Conservation (phyloP, 2,113 vertebrate species). For the Okapia johnstoni region DNA sequence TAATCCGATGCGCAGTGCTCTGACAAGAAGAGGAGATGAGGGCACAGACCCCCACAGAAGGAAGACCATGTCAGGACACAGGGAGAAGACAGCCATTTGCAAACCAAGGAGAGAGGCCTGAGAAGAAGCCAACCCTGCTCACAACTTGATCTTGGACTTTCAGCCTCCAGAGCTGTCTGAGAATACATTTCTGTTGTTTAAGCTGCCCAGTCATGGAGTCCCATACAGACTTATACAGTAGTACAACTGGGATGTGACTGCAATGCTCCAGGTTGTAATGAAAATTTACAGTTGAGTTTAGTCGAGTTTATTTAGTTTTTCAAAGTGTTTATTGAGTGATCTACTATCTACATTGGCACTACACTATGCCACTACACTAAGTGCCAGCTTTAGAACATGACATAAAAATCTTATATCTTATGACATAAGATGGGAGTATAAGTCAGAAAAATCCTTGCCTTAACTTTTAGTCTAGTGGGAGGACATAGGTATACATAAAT, state of each 20-base stretch:
- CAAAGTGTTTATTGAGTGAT: neutral
- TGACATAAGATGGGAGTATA: neutral
- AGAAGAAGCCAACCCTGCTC: neutral
- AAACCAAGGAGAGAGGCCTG: neutral
- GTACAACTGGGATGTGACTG: neutral
- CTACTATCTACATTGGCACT: neutral
- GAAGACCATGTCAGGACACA: fast-evolving
- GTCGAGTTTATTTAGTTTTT: neutral
- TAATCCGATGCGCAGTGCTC: neutral
- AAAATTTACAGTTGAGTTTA: neutral
- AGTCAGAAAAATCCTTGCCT: neutral
- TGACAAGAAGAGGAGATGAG: neutral
- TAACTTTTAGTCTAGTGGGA: neutral
- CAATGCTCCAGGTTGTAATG: neutral
- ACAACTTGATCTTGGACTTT: neutral
- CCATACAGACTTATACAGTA: no score
- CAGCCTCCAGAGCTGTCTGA: neutral
- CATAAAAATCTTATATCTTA: neutral
- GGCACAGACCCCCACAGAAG: neutral
- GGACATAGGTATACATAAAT: neutral
- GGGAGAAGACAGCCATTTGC: fast-evolving
- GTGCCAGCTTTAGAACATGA: neutral
- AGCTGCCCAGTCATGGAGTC: fast-evolving
- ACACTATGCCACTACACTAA: neutral
- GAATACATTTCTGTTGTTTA: neutral